phyloP scores from a whole-genome alignment of 2,797 vertebrate genomes.

The Bradypodion ventrale region DNA sequence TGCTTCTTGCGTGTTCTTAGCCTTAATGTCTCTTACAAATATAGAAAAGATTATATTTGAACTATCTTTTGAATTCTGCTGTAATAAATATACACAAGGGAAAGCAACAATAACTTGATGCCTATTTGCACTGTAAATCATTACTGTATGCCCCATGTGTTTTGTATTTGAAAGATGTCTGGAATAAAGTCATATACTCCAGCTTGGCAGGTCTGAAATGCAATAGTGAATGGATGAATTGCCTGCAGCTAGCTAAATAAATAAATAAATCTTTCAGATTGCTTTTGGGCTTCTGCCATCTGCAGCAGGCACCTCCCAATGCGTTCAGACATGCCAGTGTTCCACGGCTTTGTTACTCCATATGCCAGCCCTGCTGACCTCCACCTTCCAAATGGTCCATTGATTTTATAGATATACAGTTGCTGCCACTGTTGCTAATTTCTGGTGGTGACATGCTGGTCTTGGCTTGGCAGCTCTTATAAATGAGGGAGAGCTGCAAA shows the following conservation, averaged over 20 bases:
- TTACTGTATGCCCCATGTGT: neutral
- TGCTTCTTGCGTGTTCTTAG: neutral
- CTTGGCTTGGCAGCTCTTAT: neutral
- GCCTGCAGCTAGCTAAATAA: slow-evolving; percentile 13
- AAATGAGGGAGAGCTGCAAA: neutral
- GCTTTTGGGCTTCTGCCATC: slow-evolving; percentile 61
- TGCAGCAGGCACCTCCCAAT: slow-evolving; percentile 43
- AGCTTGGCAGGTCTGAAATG: slow-evolving; percentile 50
- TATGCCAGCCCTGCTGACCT: slow-evolving; percentile 58
- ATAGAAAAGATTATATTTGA: neutral
- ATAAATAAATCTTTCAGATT: slow-evolving; percentile 31
- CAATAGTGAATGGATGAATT: slow-evolving; percentile 8
- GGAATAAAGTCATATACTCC: slow-evolving; percentile 41
- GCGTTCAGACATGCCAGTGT: slow-evolving; percentile 19
- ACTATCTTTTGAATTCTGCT: slow-evolving; percentile 9
- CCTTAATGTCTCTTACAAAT: neutral
- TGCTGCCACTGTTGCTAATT: slow-evolving; percentile 4
- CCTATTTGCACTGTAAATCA: slow-evolving; percentile 40
- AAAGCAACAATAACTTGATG: neutral
- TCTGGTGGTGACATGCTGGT: neutral
- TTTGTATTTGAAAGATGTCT: neutral
- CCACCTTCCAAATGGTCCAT: rapidly evolving
- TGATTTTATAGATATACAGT: slow-evolving; percentile 37
- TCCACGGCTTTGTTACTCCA: slow-evolving; percentile 1
- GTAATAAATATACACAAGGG: slow-evolving; percentile 16